Evolutionary conservation across 2,113 vertebrate genomes (phyloP).

Genomic region (Neolamprologus kungweensis): DNA sequence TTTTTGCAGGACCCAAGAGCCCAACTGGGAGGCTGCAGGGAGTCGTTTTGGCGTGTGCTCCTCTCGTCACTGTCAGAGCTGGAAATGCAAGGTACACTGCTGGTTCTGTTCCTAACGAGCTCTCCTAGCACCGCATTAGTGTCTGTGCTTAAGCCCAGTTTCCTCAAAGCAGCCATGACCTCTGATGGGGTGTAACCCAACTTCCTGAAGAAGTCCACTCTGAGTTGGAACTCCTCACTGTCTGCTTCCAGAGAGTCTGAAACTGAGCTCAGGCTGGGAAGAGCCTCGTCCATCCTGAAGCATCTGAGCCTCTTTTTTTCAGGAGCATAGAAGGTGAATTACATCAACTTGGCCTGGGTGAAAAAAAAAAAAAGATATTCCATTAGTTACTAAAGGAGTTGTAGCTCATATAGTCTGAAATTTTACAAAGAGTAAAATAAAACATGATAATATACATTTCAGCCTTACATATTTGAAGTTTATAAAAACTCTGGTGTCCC

Average conservation of each 20-base stretch:
- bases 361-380: not conserved
- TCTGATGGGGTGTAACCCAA: conserved; percentile 83
- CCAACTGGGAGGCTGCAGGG: conserved; percentile 53
- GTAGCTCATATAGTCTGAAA: not conserved
- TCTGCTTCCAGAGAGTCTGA: conserved; percentile 10
- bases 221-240: conserved; percentile 73
- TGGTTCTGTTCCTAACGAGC: conserved; percentile 76
- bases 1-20: not conserved
- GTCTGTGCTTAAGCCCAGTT: conserved; percentile 80
- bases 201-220: conserved; percentile 90
- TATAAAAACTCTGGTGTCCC: not conserved
- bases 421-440: not conserved
- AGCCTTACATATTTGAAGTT: not conserved
- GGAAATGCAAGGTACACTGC: not conserved
- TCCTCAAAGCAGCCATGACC: conserved; percentile 77
- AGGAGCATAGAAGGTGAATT: not conserved
- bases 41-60: conserved; percentile 52
- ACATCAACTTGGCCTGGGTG: not conserved
- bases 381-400: not conserved
- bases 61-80: conserved; percentile 55
- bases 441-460: not conserved
- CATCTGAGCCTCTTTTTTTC: not conserved
- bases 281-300: conserved; percentile 41
- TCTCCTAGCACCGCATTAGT: conserved; percentile 89
- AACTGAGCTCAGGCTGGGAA: not conserved